Evolutionary conservation across 2,797 vertebrate genomes (phyloP), one percentile per base, ranked within the genome.

Genomic region (Vespertilio murinus): DNA sequence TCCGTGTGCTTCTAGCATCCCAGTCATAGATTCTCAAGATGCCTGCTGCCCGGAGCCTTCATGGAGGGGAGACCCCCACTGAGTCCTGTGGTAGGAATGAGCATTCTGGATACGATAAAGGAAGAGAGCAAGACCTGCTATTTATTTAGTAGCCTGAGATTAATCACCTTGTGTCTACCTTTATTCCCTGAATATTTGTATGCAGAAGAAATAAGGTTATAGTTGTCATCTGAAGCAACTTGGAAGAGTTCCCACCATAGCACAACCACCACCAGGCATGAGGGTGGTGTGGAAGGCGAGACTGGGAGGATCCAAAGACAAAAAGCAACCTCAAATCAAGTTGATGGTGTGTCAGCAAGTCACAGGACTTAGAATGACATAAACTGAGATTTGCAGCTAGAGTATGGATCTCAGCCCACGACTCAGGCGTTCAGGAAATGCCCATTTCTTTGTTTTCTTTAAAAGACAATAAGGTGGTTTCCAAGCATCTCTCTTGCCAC

Each of bases 391-490:
- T 73, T 65, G 16, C 25, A 78, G 6, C 14, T 70, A 67, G 14
- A 38, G 8, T 38, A 3, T 65, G 14, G n/a, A 33, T 81, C n/a
- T 84, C 84, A 61, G 28, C 30, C 38, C 10, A 23, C 91, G 49
- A 77, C 30, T n/a, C 22, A 6, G 12, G 17, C 45, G n/a, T 69
- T 81, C 65, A 69, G 33, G 45, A 20, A 61, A 59, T 33, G 67
- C 16, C 8, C 22, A 74, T 47, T 42, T 54, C 45, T 61, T 42
- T 56, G 18, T 69, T 75, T 56, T 77, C 42, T 84, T 79, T 75
- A 93, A 87, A 77, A 77, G 42, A 88, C 90, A 70, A 73, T 28
- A 42, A 86, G 93, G 30, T 78, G 47, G 47, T 82, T 70, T 90
- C 16, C 38, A 65, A 82, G 54, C 25, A 67, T 40, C 25, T 42